Evolutionary conservation across 53 echinoderm and acorn worm species (phyloP).

Genomic region (Zoroaster sp.): DNA sequence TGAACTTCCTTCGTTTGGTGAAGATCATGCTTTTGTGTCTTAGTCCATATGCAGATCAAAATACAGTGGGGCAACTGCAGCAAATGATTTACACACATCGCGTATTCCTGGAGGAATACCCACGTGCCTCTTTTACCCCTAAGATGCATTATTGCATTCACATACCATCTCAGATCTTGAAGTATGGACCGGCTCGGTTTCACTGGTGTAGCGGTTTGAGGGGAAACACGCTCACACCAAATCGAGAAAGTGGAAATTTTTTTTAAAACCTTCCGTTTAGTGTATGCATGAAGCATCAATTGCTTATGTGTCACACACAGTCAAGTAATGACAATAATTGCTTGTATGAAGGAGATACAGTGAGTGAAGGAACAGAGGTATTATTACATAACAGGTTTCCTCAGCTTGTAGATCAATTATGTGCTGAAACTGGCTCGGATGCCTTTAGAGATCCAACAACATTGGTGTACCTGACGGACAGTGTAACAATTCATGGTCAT

Average conservation of each 20-base stretch:
- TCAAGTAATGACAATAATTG: conserved; percentile 20
- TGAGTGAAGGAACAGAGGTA: conserved; percentile 51
- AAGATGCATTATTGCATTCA: conserved; percentile 77
- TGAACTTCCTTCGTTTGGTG: conserved; percentile 54
- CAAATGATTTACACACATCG: conserved; percentile 57
- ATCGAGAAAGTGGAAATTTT: conserved; percentile 56
- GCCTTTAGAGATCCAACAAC: not conserved
- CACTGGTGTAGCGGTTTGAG: conserved; percentile 70
- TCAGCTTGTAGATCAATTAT: conserved; percentile 24
- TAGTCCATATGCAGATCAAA: conserved; percentile 34
- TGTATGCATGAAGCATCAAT: conserved; percentile 57
- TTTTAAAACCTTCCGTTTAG: conserved; percentile 74
- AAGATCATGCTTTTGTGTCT: conserved; percentile 60
- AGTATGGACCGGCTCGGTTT: conserved; percentile 49
- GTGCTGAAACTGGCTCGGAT: not conserved
- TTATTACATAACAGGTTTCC: conserved; percentile 18
- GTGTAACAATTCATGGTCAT: conserved; percentile 39
- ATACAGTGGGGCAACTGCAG: conserved; percentile 28
- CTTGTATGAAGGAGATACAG: conserved; percentile 53
- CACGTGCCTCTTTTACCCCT: conserved; percentile 55
- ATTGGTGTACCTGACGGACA: conserved; percentile 23
- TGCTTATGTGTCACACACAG: conserved; percentile 70
- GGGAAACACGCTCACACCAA: conserved; percentile 60
- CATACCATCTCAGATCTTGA: conserved; percentile 56
- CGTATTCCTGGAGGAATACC: conserved; percentile 44